These are phyloP conservation scores for Ranitomeya imitator DNA, from an alignment of 2,113 vertebrate species.

Conservation along the genomic window DNA sequence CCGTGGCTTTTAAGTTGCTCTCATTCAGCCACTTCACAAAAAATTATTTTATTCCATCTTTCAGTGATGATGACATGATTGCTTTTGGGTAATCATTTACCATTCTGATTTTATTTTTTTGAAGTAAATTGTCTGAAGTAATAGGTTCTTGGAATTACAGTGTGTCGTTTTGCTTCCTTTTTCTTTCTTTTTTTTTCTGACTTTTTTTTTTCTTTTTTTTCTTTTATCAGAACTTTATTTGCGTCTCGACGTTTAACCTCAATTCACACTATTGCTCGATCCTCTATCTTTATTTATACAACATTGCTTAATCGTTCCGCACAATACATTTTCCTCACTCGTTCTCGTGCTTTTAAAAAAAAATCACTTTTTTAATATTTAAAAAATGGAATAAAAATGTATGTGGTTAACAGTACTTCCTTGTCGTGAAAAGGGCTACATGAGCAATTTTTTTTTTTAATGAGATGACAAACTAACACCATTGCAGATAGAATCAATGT, in stretches of 20 bases:
- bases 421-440: conserved; percentile 77
- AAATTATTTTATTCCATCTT: conserved; percentile 99
- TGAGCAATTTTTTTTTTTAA: conserved; percentile 79
- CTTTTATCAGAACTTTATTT: conserved; percentile 86
- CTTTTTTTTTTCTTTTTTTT: conserved; percentile 62
- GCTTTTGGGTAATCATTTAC: conserved; percentile 99
- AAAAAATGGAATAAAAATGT: conserved; percentile 60
- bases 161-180: conserved; percentile 69
- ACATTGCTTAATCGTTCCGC: conserved; percentile 84
- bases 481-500: conserved; percentile 72
- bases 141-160: conserved; percentile 90
- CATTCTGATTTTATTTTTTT: conserved; percentile 94
- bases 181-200: conserved; percentile 40
- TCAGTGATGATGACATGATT: conserved; percentile 99
- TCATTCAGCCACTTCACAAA: conserved; percentile 96
- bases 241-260: conserved; percentile 85
- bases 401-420: conserved; percentile 77
- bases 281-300: conserved; percentile 89
- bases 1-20: conserved; percentile 97
- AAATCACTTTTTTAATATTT: background rate
- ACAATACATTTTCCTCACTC: conserved; percentile 63
- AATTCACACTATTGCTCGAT: conserved; percentile 81
- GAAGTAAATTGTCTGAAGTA: conserved; percentile 96
- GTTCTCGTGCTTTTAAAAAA: conserved; percentile 58
- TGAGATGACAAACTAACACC: conserved; percentile 79